Evolutionary conservation across 2,888 invertebrate genomes (phyloP).

Genomic region (Pteria penguin): DNA sequence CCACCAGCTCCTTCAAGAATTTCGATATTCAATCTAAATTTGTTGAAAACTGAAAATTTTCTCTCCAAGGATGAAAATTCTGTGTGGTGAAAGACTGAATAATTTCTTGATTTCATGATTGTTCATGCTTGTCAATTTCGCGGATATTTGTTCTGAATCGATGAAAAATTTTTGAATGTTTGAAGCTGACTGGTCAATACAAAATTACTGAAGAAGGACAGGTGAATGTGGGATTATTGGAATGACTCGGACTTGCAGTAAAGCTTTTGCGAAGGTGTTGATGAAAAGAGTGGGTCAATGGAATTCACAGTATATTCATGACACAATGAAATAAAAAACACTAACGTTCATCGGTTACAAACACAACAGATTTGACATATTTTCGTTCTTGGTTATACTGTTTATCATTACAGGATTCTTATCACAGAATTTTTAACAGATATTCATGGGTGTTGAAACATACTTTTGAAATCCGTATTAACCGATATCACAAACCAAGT

Average conservation of each 20-base stretch:
- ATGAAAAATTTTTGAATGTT: background rate
- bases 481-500: conserved; percentile 34
- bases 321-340: background rate
- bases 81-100: background rate
- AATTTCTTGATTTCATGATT: conserved; percentile 6
- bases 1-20: background rate
- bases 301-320: background rate
- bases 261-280: conserved; percentile 28
- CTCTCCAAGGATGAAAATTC: conserved; percentile 1
- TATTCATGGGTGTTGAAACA: conserved; percentile 22
- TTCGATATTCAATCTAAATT: conserved; percentile 2
- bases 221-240: conserved; percentile 14
- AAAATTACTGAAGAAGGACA: background rate
- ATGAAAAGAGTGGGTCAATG: conserved; percentile 28
- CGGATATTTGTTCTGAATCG: conserved; percentile 16
- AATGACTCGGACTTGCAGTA: conserved; percentile 4
- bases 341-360: conserved; percentile 18
- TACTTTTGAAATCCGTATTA: conserved; percentile 26
- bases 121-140: conserved; percentile 16
- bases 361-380: conserved; percentile 27
- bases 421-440: conserved; percentile 30
- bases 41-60: background rate
- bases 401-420: conserved; percentile 32
- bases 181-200: background rate
- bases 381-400: conserved; percentile 24